Evolutionary conservation across 2,888 invertebrate species (phyloP).

Genomic region (Epinotia bilunana): DNA sequence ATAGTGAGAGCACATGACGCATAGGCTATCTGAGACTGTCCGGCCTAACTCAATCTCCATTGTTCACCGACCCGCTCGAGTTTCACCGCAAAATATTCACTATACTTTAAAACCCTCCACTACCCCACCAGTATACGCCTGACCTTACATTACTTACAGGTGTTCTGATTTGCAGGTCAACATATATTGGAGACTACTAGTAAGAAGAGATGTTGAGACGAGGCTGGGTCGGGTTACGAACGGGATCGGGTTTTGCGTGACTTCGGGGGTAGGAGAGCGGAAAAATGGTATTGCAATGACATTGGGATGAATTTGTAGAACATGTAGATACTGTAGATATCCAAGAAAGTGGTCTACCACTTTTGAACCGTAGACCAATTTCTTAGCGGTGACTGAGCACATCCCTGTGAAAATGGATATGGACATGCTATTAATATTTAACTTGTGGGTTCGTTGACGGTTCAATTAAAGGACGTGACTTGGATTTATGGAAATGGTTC

Average conservation of each 20-base stretch:
- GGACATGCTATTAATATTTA: too few relatives aligned
- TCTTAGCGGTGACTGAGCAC: not conserved
- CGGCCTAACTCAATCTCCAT: constrained; percentile 10
- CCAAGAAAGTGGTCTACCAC: too few relatives aligned
- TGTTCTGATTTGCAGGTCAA: not conserved
- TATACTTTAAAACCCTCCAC: not conserved
- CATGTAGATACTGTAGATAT: not conserved
- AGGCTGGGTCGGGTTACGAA: constrained; percentile 29
- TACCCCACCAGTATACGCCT: not conserved
- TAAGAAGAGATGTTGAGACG: not conserved
- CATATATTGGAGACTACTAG: not conserved
- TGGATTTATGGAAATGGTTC: too few relatives aligned
- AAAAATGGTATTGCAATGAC: constrained; percentile 24
- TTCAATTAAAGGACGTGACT: too few relatives aligned
- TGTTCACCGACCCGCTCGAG: constrained; percentile 28
- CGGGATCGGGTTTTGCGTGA: constrained; percentile 8
- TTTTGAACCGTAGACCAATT: too few relatives aligned
- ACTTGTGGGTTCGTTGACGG: too few relatives aligned
- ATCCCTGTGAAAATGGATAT: not conserved
- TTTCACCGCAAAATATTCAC: constrained; percentile 17
- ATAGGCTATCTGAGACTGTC: constrained; percentile 11
- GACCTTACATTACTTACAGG: not conserved
- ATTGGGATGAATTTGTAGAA: constrained; percentile 5
- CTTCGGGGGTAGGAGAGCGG: constrained; percentile 19
- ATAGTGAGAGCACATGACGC: not conserved